Evolutionary conservation across 2,888 invertebrate species (phyloP).

Genomic region (Drosophila anceps): DNA sequence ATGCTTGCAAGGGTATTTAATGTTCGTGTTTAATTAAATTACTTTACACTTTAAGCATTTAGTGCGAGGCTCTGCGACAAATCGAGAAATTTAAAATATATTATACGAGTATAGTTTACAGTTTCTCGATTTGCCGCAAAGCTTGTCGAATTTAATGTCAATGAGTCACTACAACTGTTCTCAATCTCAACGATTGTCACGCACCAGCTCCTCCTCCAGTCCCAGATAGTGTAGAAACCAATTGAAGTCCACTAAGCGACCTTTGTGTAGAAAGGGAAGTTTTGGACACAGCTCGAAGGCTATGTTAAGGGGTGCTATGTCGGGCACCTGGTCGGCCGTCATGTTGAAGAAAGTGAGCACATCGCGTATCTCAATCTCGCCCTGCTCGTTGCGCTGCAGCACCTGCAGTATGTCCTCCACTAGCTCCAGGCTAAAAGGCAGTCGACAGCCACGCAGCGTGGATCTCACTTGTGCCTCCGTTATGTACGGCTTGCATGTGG

Average conservation of each 20-base stretch:
- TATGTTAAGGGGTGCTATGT: conserved; percentile 83
- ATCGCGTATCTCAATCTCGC: conserved; percentile 89
- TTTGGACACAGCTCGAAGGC: conserved; percentile 85
- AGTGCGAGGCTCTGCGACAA: neutral
- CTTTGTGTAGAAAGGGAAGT: conserved; percentile 83
- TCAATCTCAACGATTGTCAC: conserved; percentile 52
- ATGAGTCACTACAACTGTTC: neutral
- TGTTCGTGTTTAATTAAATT: neutral
- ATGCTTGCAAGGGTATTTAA: neutral
- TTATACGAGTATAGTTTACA: neutral
- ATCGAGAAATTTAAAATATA: neutral
- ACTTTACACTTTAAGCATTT: conserved; percentile 1
- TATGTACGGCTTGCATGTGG: conserved; percentile 87
- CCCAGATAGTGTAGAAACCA: conserved; percentile 82
- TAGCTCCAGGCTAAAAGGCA: conserved; percentile 89
- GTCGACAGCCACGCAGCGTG: conserved; percentile 88
- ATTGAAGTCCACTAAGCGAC: conserved; percentile 83
- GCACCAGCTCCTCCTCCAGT: conserved; percentile 80
- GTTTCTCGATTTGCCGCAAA: conserved; percentile 1
- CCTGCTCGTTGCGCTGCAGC: conserved; percentile 88
- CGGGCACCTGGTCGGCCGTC: conserved; percentile 85
- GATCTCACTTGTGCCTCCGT: conserved; percentile 88
- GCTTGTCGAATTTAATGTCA: neutral
- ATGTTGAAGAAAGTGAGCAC: conserved; percentile 90
- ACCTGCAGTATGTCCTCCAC: conserved; percentile 88